phyloP scores from a whole-genome alignment of 2,888 invertebrate genomes.

The Drosophila longiperda region DNA sequence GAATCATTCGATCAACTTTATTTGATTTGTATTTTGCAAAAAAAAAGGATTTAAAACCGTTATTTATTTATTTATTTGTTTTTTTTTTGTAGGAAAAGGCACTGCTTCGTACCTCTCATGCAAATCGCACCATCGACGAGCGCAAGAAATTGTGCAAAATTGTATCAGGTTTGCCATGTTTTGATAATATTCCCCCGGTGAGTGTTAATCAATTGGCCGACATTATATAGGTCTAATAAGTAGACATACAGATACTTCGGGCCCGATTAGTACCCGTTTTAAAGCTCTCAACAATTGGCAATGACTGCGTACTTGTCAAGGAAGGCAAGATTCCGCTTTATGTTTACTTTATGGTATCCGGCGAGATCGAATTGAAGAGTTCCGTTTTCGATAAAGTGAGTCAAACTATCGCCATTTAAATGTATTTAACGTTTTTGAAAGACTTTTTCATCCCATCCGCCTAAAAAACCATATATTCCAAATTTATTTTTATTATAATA shows the following conservation, averaged over 20 bases:
- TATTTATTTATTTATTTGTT: too few relatives aligned
- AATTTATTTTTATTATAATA: neutral
- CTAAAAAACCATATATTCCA: too few relatives aligned
- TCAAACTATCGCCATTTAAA: neutral
- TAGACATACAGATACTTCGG: conserved; percentile 86
- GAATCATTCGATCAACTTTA: neutral
- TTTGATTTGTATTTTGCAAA: too few relatives aligned
- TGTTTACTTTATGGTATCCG: conserved; percentile 89
- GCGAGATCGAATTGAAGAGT: conserved; percentile 85
- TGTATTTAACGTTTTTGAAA: neutral
- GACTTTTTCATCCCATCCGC: too few relatives aligned
- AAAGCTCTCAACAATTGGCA: conserved; percentile 87
- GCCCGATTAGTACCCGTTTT: conserved; percentile 87
- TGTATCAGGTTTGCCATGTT: conserved; percentile 88
- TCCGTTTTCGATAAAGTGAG: conserved; percentile 77
- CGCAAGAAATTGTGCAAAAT: conserved; percentile 87
- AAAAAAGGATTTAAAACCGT: neutral
- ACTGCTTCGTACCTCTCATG: conserved; percentile 86
- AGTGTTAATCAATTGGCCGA: neutral
- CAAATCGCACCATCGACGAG: conserved; percentile 87
- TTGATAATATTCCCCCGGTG: conserved; percentile 87
- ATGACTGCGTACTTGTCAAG: conserved; percentile 88
- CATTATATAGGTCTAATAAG: neutral
- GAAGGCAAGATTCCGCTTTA: conserved; percentile 87
- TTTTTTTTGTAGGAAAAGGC: conserved; percentile 87